These are phyloP conservation scores for Tenebrio molitor DNA, from an alignment of 1,140 invertebrate species.

Conservation along the genomic window DNA sequence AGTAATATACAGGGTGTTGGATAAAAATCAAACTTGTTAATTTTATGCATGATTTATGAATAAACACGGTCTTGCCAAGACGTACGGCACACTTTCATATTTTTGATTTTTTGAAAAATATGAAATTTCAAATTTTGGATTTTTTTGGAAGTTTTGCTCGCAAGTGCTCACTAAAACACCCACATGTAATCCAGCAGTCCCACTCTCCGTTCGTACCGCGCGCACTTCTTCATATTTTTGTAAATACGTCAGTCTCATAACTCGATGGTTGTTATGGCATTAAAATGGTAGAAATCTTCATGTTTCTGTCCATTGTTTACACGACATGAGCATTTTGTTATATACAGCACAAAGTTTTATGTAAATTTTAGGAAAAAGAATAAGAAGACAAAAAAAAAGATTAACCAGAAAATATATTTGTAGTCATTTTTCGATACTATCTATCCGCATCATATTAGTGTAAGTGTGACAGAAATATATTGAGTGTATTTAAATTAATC, in stretches of 20 bases:
- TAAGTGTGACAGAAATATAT: slow-evolving; percentile 49
- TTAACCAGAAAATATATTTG: slow-evolving; percentile 8
- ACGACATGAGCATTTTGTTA: slow-evolving; percentile 1
- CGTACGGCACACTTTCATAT: too few species aligned
- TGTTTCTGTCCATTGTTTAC: slow-evolving; percentile 3
- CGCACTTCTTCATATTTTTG: neutral
- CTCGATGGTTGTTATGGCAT: slow-evolving; percentile 22
- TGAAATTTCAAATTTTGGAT: too few species aligned
- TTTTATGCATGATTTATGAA: too few species aligned
- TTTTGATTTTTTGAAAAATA: too few species aligned
- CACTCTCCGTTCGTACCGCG: neutral
- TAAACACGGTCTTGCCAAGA: too few species aligned
- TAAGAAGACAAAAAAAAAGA: too few species aligned
- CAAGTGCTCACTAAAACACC: too few species aligned
- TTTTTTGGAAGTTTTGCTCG: too few species aligned
- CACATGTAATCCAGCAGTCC: too few species aligned
- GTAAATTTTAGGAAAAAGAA: neutral
- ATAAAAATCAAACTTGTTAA: too few species aligned
- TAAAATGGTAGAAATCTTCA: neutral
- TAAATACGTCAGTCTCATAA: slow-evolving; percentile 10
- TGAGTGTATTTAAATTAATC: slow-evolving; percentile 56
- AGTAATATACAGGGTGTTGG: too few species aligned
- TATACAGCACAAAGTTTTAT: slow-evolving; percentile 3
- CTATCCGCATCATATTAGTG: slow-evolving; percentile 38
- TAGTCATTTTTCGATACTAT: slow-evolving; percentile 11